A percentile compares a stretch with the other conserved stretches of the same genome.
These are phyloP conservation scores for Pangasianodon hypophthalmus DNA, from an alignment of 2,113 vertebrate genomes.

Conservation along the genomic window DNA sequence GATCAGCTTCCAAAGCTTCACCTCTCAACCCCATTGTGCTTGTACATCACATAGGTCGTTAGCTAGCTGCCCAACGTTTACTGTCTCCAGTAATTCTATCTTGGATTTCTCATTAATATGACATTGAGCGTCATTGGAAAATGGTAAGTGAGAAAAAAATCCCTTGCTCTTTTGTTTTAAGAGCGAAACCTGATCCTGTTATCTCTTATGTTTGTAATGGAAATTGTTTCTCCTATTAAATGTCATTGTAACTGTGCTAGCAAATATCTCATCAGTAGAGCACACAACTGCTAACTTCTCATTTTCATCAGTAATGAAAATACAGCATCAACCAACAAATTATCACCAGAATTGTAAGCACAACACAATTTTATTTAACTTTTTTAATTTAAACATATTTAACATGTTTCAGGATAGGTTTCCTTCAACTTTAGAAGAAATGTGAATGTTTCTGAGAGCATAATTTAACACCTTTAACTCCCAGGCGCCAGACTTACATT, in stretches of 20 bases:
- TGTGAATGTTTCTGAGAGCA: not conserved
- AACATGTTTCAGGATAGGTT: not conserved
- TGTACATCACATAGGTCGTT: not conserved
- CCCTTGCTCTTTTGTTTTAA: not conserved
- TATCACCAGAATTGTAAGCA: not conserved
- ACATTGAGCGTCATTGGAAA: not conserved
- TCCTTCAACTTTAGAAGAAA: not conserved
- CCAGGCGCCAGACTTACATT: not conserved
- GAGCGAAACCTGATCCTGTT: not conserved
- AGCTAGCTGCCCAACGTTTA: not conserved
- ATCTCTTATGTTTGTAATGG: not conserved
- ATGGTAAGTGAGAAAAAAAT: not conserved
- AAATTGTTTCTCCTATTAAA: not conserved
- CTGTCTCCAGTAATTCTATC: not conserved
- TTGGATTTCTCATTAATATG: not conserved
- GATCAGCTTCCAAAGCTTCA: not conserved
- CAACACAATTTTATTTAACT: not conserved
- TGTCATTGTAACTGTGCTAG: not conserved
- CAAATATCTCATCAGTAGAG: not conserved
- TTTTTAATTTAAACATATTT: not conserved
- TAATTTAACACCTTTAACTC: not conserved
- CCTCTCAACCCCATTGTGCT: not conserved
- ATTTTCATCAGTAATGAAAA: not conserved
- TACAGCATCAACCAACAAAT: not conserved
- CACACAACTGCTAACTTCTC: not conserved